Evolutionary conservation across 2,888 invertebrate genomes (phyloP).

Genomic region (Actias luna): DNA sequence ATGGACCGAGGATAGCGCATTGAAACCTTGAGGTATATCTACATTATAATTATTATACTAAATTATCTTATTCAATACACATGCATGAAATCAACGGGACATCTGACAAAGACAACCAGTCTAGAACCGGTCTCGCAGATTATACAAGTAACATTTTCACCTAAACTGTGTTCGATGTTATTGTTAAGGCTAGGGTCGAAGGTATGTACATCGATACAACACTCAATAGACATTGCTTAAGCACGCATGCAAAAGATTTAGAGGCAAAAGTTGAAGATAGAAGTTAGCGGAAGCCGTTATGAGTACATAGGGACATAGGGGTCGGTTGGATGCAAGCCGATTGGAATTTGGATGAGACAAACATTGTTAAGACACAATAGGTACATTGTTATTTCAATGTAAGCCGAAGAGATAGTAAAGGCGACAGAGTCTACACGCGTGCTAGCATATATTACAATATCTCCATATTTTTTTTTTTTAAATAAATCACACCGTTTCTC

Average conservation of each 20-base stretch:
- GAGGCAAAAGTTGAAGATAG: slow-evolving; percentile 67
- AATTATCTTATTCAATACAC: slow-evolving; percentile 69
- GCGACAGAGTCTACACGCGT: slow-evolving; percentile 66
- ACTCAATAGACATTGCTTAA: slow-evolving; percentile 58
- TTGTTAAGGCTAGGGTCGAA: slow-evolving; percentile 76
- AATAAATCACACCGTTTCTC: slow-evolving; percentile 64
- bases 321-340: slow-evolving; percentile 22
- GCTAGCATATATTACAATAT: slow-evolving; percentile 66
- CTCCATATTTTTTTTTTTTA: slow-evolving; percentile 54
- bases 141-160: slow-evolving; percentile 35
- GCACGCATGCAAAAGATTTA: slow-evolving; percentile 80
- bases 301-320: slow-evolving; percentile 10
- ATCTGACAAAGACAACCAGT: slow-evolving; percentile 29
- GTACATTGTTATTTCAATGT: slow-evolving; percentile 81
- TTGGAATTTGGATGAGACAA: slow-evolving; percentile 80
- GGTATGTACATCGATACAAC: slow-evolving; percentile 48
- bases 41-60: slow-evolving; percentile 66
- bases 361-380: slow-evolving; percentile 54
- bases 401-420: slow-evolving; percentile 56
- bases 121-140: slow-evolving; percentile 23
- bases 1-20: slow-evolving; percentile 38
- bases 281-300: slow-evolving; percentile 36
- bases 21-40: slow-evolving; percentile 44
- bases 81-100: slow-evolving; percentile 65
- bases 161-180: slow-evolving; percentile 78